Percentiles rank a stretch among this genome's conserved stretches.
phyloP scores from a whole-genome alignment of 1,140 invertebrate species.

The Polypedilum vanderplanki region DNA sequence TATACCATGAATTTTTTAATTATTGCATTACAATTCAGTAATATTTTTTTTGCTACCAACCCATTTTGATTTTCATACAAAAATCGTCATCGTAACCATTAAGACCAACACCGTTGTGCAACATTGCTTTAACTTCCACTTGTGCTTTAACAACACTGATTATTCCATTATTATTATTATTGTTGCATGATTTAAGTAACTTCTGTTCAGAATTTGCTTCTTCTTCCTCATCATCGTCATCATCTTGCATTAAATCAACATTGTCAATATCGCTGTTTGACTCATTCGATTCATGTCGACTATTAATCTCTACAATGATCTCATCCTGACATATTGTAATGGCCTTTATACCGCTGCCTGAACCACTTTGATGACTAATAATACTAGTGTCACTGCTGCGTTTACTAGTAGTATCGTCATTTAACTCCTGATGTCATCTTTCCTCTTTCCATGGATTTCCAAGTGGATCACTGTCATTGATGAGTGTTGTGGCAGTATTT shows the following conservation, averaged over 20 bases:
- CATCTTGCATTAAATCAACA: constrained; percentile 40
- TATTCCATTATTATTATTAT: constrained; percentile 2
- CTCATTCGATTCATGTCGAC: constrained; percentile 36
- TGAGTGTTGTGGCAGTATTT: constrained; percentile 23
- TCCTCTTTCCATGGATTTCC: constrained; percentile 34
- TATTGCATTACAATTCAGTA: too few species aligned
- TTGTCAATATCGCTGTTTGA: constrained; percentile 35
- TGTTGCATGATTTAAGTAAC: background rate
- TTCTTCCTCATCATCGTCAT: constrained; percentile 43
- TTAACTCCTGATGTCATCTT: constrained; percentile 45
- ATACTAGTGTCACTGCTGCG: constrained; percentile 33
- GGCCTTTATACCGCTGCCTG: constrained; percentile 42
- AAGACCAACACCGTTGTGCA: background rate
- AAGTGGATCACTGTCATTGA: constrained; percentile 1
- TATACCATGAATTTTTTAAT: too few species aligned
- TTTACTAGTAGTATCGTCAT: constrained; percentile 39
- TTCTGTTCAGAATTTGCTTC: constrained; percentile 34
- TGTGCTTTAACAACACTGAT: background rate
- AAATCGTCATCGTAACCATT: background rate
- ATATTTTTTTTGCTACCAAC: background rate
- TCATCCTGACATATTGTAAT: constrained; percentile 32
- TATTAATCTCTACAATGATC: constrained; percentile 39
- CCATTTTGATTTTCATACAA: constrained; percentile 15
- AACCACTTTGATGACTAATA: constrained; percentile 39
- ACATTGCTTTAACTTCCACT: background rate